Base-by-base conservation (phyloP, 2,113 vertebrate genomes). In the Amphilophus citrinellus region DNA sequence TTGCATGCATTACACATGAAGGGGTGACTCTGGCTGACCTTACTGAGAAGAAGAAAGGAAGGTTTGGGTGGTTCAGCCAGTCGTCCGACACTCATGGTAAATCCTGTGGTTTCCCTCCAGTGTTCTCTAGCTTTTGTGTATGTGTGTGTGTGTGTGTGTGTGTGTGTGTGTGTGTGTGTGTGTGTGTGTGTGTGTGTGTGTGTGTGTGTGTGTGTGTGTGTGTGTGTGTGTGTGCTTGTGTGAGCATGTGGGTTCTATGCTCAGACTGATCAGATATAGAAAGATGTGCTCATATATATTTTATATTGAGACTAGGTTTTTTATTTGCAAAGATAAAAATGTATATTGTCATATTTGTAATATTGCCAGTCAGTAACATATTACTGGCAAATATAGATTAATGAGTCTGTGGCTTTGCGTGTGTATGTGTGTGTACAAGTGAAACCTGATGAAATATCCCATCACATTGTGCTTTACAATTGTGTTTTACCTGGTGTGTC, bases 31-130 rank as follows among this genome's bases (percentile, higher is more conserved):
- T 99, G 97, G 98, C 97, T 84, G 98, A 99, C 96, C 97, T 99
- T 92, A 97, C 97, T 91, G 97, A 97, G 85, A 98, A 99, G 98
- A 99, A 98, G 98, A 99, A 97, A 96, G 97, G 97, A 96, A 97
- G 96, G 95, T 97, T 99, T 97, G 96, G 96, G 89, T 97, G 96
- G 96, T 98, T 98, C 97, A 97, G 95, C 94, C 97, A 97, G 97
- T 97, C 97, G 95, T 96, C 97, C 94, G 97, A 97, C 93, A 98
- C 98, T 96, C 98, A 97, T 95, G 98, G 98, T 99, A 97, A 98
- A 93, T 91, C 92, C 87, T 89, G 88, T 89, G 94, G 73, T 95
- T 92, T 84, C 95, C 95, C 96, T 93, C 86, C 90, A 86, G 73
- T 88, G 82, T 92, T 92, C 42, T 91, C 22, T 73, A 82, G 60